phyloP scores from a whole-genome alignment of 2,888 invertebrate genomes.

The Orthosia gothica region DNA sequence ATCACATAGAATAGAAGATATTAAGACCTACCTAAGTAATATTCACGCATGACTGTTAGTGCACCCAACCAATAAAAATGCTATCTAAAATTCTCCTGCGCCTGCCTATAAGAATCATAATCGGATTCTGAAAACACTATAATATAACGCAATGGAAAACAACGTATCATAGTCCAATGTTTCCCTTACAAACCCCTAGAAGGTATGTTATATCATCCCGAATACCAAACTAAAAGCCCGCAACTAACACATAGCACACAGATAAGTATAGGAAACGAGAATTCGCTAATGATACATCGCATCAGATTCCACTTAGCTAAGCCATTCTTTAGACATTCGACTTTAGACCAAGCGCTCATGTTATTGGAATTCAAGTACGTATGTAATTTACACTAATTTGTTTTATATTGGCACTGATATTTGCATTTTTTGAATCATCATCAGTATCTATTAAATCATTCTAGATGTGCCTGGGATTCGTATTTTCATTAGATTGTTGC shows the following conservation, averaged over 20 bases:
- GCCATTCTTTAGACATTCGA: conserved; percentile 46
- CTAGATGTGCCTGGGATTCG: no score
- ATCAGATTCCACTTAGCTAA: conserved; percentile 58
- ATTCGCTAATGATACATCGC: conserved; percentile 48
- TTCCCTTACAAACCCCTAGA: not conserved
- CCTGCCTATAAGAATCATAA: no score
- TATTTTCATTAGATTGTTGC: no score
- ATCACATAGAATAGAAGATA: no score
- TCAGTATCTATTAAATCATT: not conserved
- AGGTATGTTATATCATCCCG: not conserved
- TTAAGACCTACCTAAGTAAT: no score
- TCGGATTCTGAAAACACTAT: no score
- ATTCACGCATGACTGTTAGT: no score
- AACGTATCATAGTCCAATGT: not conserved
- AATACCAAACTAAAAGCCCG: conserved; percentile 19
- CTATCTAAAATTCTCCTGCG: no score
- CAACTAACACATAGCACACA: conserved; percentile 4
- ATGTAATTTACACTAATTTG: conserved; percentile 4
- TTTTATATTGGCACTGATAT: not conserved
- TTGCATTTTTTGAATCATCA: not conserved
- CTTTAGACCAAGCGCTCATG: conserved; percentile 27
- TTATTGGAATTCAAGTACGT: conserved; percentile 26
- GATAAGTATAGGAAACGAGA: conserved; percentile 26
- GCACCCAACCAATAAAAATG: no score
- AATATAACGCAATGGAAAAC: no score